A percentile compares a stretch with the other conserved stretches of the same genome.
These are phyloP conservation scores for Aquatica leii DNA, from an alignment of 2,888 invertebrate genomes.

Conservation along the genomic window DNA sequence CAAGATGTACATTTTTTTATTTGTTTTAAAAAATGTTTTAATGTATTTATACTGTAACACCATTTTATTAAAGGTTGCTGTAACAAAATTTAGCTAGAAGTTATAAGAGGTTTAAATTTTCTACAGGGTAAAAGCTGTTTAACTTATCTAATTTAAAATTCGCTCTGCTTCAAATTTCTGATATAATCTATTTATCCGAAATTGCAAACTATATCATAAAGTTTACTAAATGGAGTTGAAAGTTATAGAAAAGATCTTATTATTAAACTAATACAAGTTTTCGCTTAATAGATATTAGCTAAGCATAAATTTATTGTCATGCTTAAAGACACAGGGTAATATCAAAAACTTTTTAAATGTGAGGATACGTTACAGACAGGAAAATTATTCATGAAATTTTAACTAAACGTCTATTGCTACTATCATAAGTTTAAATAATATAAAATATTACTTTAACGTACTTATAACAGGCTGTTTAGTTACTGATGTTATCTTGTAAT, in stretches of 20 bases:
- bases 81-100: constrained; percentile 11
- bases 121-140: constrained; percentile 12
- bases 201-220: constrained; percentile 10
- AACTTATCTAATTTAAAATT: constrained; percentile 14
- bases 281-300: not conserved
- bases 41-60: constrained; percentile 7
- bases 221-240: not conserved
- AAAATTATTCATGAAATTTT: no score
- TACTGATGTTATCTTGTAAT: no score
- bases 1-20: no score
- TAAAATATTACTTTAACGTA: no score
- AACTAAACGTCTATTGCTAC: no score
- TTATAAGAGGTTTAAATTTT: constrained; percentile 14
- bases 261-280: not conserved
- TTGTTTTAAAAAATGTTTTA: not conserved
- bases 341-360: constrained; percentile 14
- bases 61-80: constrained; percentile 5
- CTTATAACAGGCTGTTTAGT: no score
- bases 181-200: constrained; percentile 12
- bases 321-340: constrained; percentile 5
- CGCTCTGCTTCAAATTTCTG: constrained; percentile 10
- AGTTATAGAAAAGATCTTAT: not conserved
- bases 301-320: constrained; percentile 1
- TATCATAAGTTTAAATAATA: no score
- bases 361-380: not conserved